Conservation (phyloP, 2,797 vertebrate genomes). For the Cyprinodon diabolis region DNA sequence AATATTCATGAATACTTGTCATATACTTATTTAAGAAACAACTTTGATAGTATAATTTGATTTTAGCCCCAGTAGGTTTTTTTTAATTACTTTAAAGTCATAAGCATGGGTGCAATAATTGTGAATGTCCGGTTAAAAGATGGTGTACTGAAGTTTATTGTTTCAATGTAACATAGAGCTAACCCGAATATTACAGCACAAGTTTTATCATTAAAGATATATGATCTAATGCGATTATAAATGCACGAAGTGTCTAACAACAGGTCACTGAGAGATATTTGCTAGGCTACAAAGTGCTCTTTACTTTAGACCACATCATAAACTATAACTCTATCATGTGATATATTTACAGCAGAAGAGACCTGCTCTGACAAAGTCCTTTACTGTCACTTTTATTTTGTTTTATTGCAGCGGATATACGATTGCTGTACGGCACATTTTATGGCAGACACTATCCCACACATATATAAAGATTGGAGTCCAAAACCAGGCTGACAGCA, state of each 20-base stretch:
- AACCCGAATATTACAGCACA: constrained; percentile 39
- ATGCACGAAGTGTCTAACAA: constrained; percentile 47
- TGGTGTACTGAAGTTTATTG: not conserved
- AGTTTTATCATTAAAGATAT: constrained; percentile 22
- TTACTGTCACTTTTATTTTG: constrained; percentile 49
- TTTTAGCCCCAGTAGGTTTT: not conserved
- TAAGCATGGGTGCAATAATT: not conserved
- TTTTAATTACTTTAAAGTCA: not conserved
- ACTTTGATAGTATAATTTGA: not conserved
- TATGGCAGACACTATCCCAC: constrained; percentile 41
- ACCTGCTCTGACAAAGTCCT: constrained; percentile 30
- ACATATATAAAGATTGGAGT: constrained; percentile 22
- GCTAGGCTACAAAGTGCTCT: constrained; percentile 60
- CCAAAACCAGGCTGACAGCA: constrained; percentile 21
- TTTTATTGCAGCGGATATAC: constrained; percentile 67
- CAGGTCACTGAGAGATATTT: constrained; percentile 46
- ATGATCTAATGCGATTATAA: constrained; percentile 47
- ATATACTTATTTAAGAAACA: not conserved
- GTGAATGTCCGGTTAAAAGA: not conserved
- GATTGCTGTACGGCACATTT: constrained; percentile 45
- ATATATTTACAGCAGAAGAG: constrained; percentile 58
- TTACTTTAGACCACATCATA: constrained; percentile 52
- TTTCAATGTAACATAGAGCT: constrained; percentile 4
- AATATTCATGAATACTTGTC: too few relatives aligned
- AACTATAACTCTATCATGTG: constrained; percentile 44